A percentile compares a stretch with the other conserved stretches of the same genome.
Evolutionary conservation across 2,888 invertebrate genomes (phyloP).

Genomic region (Drosophila yooni): DNA sequence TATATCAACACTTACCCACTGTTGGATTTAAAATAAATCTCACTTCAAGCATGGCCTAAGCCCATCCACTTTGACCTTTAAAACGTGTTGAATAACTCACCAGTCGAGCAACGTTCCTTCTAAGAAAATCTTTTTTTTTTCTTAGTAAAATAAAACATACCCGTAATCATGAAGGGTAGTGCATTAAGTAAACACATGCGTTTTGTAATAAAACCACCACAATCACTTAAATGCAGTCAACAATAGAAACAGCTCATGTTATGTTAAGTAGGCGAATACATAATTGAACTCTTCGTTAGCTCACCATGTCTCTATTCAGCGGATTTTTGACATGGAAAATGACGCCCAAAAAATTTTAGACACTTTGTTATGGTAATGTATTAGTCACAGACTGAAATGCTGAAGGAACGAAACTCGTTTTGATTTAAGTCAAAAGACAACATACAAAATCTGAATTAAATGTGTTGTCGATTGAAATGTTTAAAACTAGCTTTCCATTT

Average conservation of each 20-base stretch:
- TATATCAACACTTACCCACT: slow-evolving; percentile 16
- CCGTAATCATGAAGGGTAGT: not conserved
- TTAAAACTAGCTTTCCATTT: slow-evolving; percentile 17
- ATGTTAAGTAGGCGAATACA: not conserved
- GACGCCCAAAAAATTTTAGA: slow-evolving; percentile 5
- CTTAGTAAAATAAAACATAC: not conserved
- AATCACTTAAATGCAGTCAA: not conserved
- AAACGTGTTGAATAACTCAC: not conserved
- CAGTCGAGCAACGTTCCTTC: not conserved
- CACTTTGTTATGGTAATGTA: slow-evolving; percentile 37
- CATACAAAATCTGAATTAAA: slow-evolving; percentile 26
- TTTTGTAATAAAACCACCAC: not conserved
- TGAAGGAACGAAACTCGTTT: slow-evolving; percentile 34
- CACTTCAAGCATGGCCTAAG: not conserved
- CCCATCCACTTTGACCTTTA: not conserved
- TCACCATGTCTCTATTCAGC: slow-evolving; percentile 3
- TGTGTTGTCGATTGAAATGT: slow-evolving; percentile 31
- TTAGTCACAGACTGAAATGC: slow-evolving; percentile 20
- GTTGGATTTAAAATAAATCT: not conserved
- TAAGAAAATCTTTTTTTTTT: not conserved
- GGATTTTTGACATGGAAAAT: slow-evolving; percentile 19
- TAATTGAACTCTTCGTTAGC: slow-evolving; percentile 14
- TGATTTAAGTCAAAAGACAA: slow-evolving; percentile 19
- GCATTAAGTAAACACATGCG: not conserved
- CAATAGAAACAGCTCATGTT: slow-evolving; percentile 1